Conservation (phyloP, 1,140 invertebrate genomes). For the Scaptomyza graminum region DNA sequence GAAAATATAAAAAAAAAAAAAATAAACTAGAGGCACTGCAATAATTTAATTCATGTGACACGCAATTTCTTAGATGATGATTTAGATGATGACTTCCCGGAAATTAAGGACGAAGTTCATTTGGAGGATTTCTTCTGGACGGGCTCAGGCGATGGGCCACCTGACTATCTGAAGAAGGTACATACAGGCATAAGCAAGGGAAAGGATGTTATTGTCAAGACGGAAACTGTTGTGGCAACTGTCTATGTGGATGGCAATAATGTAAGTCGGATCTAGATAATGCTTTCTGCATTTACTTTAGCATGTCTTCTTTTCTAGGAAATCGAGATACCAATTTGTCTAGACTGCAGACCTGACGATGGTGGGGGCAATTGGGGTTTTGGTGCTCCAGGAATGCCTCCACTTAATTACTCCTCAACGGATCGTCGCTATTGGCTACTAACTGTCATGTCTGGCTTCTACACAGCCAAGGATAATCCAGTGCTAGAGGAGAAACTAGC, state of each 20-base stretch:
- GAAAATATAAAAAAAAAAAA: background rate
- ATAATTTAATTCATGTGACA: constrained; percentile 14
- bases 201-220: constrained; percentile 82
- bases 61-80: constrained; percentile 62
- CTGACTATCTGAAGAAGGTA: constrained; percentile 81
- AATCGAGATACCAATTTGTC: constrained; percentile 81
- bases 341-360: constrained; percentile 76
- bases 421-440: constrained; percentile 91
- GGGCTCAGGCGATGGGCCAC: constrained; percentile 90
- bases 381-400: constrained; percentile 55
- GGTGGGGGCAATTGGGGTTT: constrained; percentile 70
- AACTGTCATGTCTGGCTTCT: constrained; percentile 88
- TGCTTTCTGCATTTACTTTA: background rate
- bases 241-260: constrained; percentile 85
- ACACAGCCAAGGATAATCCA: constrained; percentile 81
- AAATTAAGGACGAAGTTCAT: constrained; percentile 86
- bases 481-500: constrained; percentile 86
- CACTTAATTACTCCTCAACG: constrained; percentile 79
- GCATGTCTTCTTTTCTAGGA: constrained; percentile 51
- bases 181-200: constrained; percentile 80
- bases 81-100: constrained; percentile 78
- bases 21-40: constrained; percentile 7
- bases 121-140: constrained; percentile 94
- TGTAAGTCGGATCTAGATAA: constrained; percentile 48
- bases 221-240: constrained; percentile 86